A percentile compares a stretch with the other conserved stretches of the same genome.
phyloP scores from a whole-genome alignment of 2,797 vertebrate genomes.

The Ctenochaetus hawaiiensis region DNA sequence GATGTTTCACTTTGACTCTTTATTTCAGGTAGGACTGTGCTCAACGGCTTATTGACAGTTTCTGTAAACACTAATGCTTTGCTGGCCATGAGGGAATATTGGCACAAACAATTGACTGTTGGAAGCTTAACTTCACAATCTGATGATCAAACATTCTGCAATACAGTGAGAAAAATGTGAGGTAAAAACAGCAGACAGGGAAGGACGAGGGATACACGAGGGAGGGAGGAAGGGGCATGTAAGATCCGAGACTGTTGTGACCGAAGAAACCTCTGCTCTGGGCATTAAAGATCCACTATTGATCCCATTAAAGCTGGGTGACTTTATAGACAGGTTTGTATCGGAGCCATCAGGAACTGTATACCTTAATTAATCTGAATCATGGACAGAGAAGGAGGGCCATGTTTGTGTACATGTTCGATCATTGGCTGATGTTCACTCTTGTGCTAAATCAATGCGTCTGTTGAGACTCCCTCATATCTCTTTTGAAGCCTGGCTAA shows the following conservation, averaged over 20 bases:
- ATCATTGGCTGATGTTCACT: constrained; percentile 35
- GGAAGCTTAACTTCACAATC: constrained; percentile 23
- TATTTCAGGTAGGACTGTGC: constrained; percentile 14
- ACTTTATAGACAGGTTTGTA: constrained; percentile 63
- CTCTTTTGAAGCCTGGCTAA: constrained; percentile 56
- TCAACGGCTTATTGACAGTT: constrained; percentile 37
- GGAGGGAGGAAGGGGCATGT: constrained; percentile 9
- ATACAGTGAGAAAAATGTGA: too few relatives aligned
- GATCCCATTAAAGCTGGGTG: constrained; percentile 62
- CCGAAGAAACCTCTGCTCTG: constrained; percentile 53
- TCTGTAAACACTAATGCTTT: constrained; percentile 34
- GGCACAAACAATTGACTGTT: constrained; percentile 21
- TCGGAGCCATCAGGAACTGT: constrained; percentile 44
- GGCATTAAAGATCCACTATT: constrained; percentile 65
- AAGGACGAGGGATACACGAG: background rate
- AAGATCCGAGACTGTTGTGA: constrained; percentile 31
- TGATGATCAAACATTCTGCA: background rate
- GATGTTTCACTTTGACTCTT: constrained; percentile 15
- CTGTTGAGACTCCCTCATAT: constrained; percentile 56
- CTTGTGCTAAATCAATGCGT: constrained; percentile 51
- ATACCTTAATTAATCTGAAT: constrained; percentile 68
- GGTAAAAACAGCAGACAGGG: too few relatives aligned
- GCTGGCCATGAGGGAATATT: constrained; percentile 16
- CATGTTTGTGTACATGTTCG: constrained; percentile 33
- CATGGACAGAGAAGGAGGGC: constrained; percentile 19